Conservation (phyloP, 2,888 invertebrate genomes). For the Tridacna crocea region DNA sequence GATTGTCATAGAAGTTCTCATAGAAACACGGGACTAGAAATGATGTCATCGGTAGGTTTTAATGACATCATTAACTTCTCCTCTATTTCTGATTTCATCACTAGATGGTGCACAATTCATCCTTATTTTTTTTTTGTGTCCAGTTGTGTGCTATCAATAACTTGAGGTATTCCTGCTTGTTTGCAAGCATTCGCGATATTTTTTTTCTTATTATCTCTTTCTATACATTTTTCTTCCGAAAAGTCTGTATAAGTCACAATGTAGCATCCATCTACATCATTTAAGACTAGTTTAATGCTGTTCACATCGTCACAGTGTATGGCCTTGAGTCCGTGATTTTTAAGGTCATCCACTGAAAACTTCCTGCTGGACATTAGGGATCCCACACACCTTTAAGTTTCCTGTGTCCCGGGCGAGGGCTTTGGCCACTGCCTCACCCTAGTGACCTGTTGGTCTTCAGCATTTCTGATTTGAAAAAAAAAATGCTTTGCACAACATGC, state of each 20-base stretch:
- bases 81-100: slow-evolving; percentile 79
- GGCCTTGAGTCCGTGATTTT: slow-evolving; percentile 62
- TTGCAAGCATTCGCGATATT: slow-evolving; percentile 78
- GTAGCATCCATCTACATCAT: slow-evolving; percentile 73
- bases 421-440: slow-evolving; percentile 75
- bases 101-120: slow-evolving; percentile 76
- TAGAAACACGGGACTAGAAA: slow-evolving; percentile 78
- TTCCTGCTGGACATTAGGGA: slow-evolving; percentile 64
- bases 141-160: slow-evolving; percentile 79
- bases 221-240: slow-evolving; percentile 70
- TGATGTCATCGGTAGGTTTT: slow-evolving; percentile 74
- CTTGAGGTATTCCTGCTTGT: slow-evolving; percentile 69
- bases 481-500: no score
- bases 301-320: slow-evolving; percentile 67
- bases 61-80: slow-evolving; percentile 73
- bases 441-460: slow-evolving; percentile 72
- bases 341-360: slow-evolving; percentile 65
- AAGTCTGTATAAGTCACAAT: slow-evolving; percentile 78
- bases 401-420: slow-evolving; percentile 65
- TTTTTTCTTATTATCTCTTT: slow-evolving; percentile 75
- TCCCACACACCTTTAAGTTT: slow-evolving; percentile 71
- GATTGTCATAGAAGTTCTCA: slow-evolving; percentile 73
- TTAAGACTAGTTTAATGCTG: slow-evolving; percentile 63
- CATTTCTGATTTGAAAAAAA: slow-evolving; percentile 51
- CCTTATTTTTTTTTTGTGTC: slow-evolving; percentile 74